Percentiles rank a stretch among this genome's conserved stretches.
These are phyloP conservation scores for Zoroaster sp. DNA, from an alignment of 53 echinoderm and acorn worm species.

Conservation along the genomic window DNA sequence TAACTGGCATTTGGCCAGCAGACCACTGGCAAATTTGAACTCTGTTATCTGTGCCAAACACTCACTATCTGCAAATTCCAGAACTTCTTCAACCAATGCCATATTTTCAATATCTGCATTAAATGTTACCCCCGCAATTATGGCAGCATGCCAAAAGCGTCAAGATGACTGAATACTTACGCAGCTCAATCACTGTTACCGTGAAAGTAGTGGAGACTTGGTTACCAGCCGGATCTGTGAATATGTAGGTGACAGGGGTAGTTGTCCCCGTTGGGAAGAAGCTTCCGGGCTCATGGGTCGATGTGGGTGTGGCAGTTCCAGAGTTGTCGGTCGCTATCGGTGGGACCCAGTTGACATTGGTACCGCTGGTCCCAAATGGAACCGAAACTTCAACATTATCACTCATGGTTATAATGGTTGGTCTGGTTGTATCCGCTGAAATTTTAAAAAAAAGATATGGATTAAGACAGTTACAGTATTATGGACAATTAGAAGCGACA, in stretches of 20 bases:
- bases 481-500: too few species aligned
- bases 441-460: not conserved
- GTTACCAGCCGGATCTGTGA: constrained; percentile 24
- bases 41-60: too few species aligned
- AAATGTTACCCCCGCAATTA: too few species aligned
- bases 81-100: too few species aligned
- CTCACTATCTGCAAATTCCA: too few species aligned
- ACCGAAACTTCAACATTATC: constrained; percentile 40
- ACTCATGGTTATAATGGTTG: constrained; percentile 34
- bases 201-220: not conserved
- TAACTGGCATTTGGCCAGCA: too few species aligned
- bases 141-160: too few species aligned
- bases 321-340: constrained; percentile 55
- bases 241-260: constrained; percentile 39
- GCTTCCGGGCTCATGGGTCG: not conserved
- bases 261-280: constrained; percentile 4
- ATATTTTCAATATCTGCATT: too few species aligned
- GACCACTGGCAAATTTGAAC: too few species aligned
- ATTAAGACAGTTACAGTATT: too few species aligned
- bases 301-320: not conserved
- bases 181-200: not conserved
- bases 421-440: constrained; percentile 28
- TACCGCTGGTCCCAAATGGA: constrained; percentile 38
- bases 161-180: not conserved
- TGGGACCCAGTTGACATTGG: constrained; percentile 17